phyloP scores from a whole-genome alignment of 2,888 invertebrate genomes.

The Poecilus cupreus region DNA sequence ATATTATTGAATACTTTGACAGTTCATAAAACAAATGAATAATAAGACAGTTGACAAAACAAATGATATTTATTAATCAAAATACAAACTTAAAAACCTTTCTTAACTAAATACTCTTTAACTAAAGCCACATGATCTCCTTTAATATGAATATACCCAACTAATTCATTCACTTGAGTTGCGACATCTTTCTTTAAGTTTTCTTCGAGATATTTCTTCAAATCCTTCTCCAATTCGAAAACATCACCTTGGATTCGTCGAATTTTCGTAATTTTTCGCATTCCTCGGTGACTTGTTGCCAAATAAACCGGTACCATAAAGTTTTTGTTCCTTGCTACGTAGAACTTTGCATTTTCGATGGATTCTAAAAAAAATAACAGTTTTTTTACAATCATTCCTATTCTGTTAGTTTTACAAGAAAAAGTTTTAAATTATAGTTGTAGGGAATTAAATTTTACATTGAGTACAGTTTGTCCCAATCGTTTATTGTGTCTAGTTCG shows the following conservation, averaged over 20 bases:
- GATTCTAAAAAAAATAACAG: constrained; percentile 66
- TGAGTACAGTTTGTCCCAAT: no score
- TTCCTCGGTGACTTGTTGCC: constrained; percentile 75
- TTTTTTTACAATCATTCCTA: no score
- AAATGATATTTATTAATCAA: constrained; percentile 66
- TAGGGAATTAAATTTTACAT: no score
- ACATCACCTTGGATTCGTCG: constrained; percentile 89
- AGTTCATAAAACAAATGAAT: no score
- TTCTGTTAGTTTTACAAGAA: no score
- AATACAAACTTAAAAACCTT: constrained; percentile 80
- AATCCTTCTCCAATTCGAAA: constrained; percentile 83
- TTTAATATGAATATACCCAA: constrained; percentile 80
- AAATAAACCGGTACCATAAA: constrained; percentile 91
- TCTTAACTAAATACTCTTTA: constrained; percentile 80
- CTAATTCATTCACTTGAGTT: constrained; percentile 85
- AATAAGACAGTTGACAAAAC: no score
- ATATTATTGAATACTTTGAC: no score
- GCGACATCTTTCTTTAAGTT: constrained; percentile 75
- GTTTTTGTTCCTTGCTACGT: constrained; percentile 84
- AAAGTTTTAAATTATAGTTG: no score
- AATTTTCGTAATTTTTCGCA: constrained; percentile 80
- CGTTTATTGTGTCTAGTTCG: no score
- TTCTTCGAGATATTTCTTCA: constrained; percentile 79
- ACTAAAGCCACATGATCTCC: constrained; percentile 84
- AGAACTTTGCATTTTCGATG: constrained; percentile 78